Percentiles rank a stretch among this genome's conserved stretches.
Conservation (phyloP, 2,888 invertebrate genomes). For the Tolmerus cingulatus region DNA sequence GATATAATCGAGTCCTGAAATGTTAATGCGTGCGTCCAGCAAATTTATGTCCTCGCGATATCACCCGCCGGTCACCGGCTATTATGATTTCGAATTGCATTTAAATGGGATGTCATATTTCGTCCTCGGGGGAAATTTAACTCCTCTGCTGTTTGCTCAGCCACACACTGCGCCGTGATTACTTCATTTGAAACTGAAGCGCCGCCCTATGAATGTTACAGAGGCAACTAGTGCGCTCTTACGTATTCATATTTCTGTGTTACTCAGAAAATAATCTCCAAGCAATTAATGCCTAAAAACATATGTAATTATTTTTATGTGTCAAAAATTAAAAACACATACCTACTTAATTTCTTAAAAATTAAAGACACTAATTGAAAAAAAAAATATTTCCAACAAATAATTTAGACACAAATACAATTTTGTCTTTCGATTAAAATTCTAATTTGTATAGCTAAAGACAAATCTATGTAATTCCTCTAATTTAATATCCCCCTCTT, state of each 20-base stretch:
- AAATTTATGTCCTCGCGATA: conserved; percentile 16
- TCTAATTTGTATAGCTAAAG: no score
- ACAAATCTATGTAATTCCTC: no score
- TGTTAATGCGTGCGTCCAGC: conserved; percentile 18
- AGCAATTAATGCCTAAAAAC: neutral
- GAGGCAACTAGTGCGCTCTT: neutral
- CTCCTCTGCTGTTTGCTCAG: neutral
- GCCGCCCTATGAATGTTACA: neutral
- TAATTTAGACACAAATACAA: no score
- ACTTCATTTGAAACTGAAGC: neutral
- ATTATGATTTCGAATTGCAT: conserved; percentile 20
- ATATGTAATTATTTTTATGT: neutral
- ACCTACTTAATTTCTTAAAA: neutral
- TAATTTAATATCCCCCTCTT: no score
- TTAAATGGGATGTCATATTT: neutral
- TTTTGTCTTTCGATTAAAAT: no score
- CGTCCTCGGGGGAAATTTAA: neutral
- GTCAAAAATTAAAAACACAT: neutral
- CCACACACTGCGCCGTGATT: neutral
- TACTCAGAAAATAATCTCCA: neutral
- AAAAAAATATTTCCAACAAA: no score
- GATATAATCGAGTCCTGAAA: conserved; percentile 29
- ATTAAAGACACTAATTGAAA: no score
- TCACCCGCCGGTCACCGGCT: neutral
- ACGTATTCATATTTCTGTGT: neutral